Conservation (phyloP, 2,888 invertebrate genomes). For the Sicus ferrugineus region DNA sequence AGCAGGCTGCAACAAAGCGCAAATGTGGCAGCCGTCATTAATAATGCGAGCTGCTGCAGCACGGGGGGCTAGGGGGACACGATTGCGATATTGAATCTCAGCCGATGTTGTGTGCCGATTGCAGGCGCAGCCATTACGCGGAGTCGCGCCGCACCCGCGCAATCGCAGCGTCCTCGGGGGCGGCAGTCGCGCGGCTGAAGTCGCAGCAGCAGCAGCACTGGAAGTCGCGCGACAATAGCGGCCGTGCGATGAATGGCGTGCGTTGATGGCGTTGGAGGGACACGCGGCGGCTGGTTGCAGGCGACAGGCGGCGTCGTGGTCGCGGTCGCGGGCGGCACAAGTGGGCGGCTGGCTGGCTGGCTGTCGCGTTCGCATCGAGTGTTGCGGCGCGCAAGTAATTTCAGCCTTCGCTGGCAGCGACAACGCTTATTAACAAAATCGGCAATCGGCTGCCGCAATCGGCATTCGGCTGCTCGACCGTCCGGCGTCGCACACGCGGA, state of each 20-base stretch:
- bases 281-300: not conserved
- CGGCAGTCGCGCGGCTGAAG: not conserved
- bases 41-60: constrained; percentile 40
- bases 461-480: too few species aligned
- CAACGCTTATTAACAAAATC: not conserved
- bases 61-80: too few species aligned
- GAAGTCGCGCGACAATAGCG: not conserved
- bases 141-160: not conserved
- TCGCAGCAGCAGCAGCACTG: not conserved
- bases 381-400: not conserved
- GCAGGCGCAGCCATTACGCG: constrained; percentile 1
- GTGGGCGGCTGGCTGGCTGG: too few species aligned
- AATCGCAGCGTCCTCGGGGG: too few species aligned
- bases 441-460: constrained; percentile 1
- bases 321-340: too few species aligned
- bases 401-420: not conserved
- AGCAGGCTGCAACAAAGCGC: constrained; percentile 31
- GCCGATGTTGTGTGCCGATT: constrained; percentile 15
- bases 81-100: constrained; percentile 25
- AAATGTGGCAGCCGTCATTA: constrained; percentile 49
- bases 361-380: not conserved
- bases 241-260: not conserved
- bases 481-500: too few species aligned
- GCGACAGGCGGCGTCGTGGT: not conserved
- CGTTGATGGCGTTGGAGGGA: not conserved